Evolutionary conservation across 2,113 vertebrate genomes (phyloP).

Genomic region (Notothenia coriiceps): DNA sequence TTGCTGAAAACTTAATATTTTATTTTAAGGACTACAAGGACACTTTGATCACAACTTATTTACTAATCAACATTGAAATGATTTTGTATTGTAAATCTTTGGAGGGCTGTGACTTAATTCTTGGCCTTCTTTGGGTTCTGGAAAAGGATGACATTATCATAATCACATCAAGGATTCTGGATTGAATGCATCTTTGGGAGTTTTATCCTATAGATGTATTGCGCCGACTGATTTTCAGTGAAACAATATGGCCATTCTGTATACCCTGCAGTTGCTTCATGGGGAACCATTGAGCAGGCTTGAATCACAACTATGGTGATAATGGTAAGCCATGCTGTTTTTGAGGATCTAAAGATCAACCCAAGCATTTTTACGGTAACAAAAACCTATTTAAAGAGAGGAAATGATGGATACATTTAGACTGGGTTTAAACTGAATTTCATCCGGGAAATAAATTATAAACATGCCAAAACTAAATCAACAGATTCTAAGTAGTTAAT

Average conservation of each 20-base stretch:
- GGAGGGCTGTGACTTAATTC: slow-evolving; percentile 30
- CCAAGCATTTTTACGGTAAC: no score
- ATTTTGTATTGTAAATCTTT: neutral
- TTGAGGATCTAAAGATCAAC: no score
- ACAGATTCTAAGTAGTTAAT: neutral
- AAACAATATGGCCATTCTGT: slow-evolving; percentile 21
- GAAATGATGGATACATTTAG: no score
- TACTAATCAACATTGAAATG: neutral
- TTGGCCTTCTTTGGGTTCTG: slow-evolving; percentile 18
- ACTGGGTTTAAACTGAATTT: no score
- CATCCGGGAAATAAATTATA: neutral
- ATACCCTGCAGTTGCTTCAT: neutral
- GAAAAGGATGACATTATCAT: slow-evolving; percentile 4
- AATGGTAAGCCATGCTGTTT: no score
- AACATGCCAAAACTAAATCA: neutral
- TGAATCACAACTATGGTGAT: no score
- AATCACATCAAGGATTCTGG: slow-evolving; percentile 21
- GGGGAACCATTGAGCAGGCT: neutral
- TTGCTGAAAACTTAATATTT: neutral
- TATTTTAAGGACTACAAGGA: neutral
- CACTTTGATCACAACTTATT: neutral
- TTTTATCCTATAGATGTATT: slow-evolving; percentile 30
- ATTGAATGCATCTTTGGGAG: slow-evolving; percentile 10
- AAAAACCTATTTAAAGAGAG: no score
- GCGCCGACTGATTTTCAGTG: neutral